Evolutionary conservation across 1,140 invertebrate species (phyloP).

Genomic region (Drosophila asahinai): DNA sequence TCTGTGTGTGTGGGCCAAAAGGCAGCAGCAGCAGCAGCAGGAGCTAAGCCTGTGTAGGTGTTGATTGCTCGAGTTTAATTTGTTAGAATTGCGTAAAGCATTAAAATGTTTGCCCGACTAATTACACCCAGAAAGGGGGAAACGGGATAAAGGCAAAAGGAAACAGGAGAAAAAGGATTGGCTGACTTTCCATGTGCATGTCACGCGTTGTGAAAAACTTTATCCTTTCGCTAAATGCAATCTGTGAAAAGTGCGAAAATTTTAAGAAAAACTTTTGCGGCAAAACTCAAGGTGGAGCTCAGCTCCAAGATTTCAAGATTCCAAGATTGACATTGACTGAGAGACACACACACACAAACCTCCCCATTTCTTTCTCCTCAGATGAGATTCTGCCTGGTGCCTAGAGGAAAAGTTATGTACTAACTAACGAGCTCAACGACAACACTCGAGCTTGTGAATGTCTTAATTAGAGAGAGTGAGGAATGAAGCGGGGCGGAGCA

Average conservation of each 20-base stretch:
- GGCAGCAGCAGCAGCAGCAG: neutral
- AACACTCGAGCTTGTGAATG: conserved; percentile 79
- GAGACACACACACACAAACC: conserved; percentile 3
- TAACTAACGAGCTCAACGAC: conserved; percentile 84
- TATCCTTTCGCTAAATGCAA: conserved; percentile 62
- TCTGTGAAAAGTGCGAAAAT: conserved; percentile 80
- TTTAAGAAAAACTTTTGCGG: conserved; percentile 73
- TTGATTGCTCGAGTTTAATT: conserved; percentile 82
- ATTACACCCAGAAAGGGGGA: conserved; percentile 45
- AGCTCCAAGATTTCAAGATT: neutral
- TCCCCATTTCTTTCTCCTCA: neutral
- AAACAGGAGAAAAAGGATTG: neutral
- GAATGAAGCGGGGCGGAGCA: conserved; percentile 13
- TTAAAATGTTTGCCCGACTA: conserved; percentile 82
- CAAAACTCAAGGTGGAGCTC: conserved; percentile 40
- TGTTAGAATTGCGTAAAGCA: conserved; percentile 81
- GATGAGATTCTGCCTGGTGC: conserved; percentile 16
- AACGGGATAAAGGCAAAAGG: neutral
- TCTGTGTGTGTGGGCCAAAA: conserved; percentile 1
- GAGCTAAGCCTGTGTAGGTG: conserved; percentile 61
- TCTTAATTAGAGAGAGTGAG: conserved; percentile 71
- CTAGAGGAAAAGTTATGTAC: conserved; percentile 80
- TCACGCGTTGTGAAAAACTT: conserved; percentile 57
- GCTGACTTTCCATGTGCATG: conserved; percentile 51
- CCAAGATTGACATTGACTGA: conserved; percentile 72